Evolutionary conservation across 2,888 invertebrate genomes (phyloP), one percentile per base, ranked within the genome.

Genomic region (Noctua fimbriata): DNA sequence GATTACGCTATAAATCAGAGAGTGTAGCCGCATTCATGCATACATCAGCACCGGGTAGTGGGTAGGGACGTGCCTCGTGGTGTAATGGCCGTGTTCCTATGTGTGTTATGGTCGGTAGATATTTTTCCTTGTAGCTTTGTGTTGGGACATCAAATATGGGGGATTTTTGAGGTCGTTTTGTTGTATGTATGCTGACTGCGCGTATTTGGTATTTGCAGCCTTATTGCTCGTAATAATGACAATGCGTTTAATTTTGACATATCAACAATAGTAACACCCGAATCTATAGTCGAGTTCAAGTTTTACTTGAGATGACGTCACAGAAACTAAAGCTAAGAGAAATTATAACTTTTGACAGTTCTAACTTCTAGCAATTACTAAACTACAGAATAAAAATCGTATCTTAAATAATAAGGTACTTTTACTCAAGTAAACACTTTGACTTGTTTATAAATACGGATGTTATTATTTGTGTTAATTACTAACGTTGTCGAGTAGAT

Each of bases 1-100:
- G 92, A 93, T 93, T 93, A 90, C 73, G 81, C 75, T 88, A 93
- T 93, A 92, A 93, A 93, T 93, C 93, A 92, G 88, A 83, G 84
- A 85, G 82, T 74, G 83, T 79, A 69, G 79, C 71, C 83, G 70
- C 84, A 81, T 77, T 88, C 81, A 78, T 80, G 85, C 88, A 87
- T 88, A 90, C 88, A 89, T 90, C 89, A 88, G 86, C 74, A 69
- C 73, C 70, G 60, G 69, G 74, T 76, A 88, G 21, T 65, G 65
- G 44, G 67, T 67, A 44, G 67, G 44, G 28, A 67, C 87, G 84
- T 85, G 83, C 70, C 81, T 66, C 10, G 60, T 63, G 63, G 69
- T 60, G 74, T 84, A 82, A 86, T 82, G 72, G 74, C 63, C n/a
- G 36, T 63, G 67, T 84, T 55, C 41, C 28, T 36, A 60, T 76